These are phyloP conservation scores for Cerastis rubricosa DNA, from an alignment of 2,888 invertebrate genomes.

Conservation along the genomic window DNA sequence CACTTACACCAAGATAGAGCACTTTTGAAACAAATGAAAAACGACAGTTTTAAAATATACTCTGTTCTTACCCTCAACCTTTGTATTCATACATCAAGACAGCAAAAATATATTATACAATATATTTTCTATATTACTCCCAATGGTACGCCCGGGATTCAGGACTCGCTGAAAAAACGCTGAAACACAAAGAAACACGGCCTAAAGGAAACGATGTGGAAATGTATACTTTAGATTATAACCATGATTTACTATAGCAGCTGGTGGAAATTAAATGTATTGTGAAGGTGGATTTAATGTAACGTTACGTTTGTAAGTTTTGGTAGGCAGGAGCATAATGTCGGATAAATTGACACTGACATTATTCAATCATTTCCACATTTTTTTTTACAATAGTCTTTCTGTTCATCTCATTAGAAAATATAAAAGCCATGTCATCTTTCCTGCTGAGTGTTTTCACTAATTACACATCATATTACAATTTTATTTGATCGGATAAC, in stretches of 20 bases:
- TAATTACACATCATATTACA: not conserved
- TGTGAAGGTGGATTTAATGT: constrained; percentile 5
- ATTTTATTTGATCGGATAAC: not conserved
- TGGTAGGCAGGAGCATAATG: not conserved
- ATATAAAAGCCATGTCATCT: not conserved
- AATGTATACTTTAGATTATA: constrained; percentile 42
- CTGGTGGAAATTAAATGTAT: constrained; percentile 43
- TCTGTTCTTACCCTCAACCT: constrained; percentile 7
- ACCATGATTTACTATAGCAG: constrained; percentile 38
- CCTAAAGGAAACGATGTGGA: constrained; percentile 29
- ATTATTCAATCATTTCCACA: not conserved
- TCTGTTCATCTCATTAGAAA: not conserved
- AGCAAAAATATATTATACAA: constrained; percentile 48
- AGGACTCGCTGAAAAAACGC: constrained; percentile 32
- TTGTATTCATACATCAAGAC: constrained; percentile 37
- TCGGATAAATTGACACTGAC: not conserved
- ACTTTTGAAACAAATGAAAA: constrained; percentile 14
- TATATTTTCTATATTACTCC: constrained; percentile 60
- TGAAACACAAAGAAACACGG: constrained; percentile 30
- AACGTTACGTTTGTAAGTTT: not conserved
- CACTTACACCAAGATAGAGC: not conserved
- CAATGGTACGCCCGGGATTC: constrained; percentile 53
- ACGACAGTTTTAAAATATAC: constrained; percentile 34
- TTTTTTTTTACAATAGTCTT: not conserved
- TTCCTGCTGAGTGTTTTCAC: not conserved